Conservation (phyloP, 1,140 invertebrate genomes). For the Branchinecta lynchi region DNA sequence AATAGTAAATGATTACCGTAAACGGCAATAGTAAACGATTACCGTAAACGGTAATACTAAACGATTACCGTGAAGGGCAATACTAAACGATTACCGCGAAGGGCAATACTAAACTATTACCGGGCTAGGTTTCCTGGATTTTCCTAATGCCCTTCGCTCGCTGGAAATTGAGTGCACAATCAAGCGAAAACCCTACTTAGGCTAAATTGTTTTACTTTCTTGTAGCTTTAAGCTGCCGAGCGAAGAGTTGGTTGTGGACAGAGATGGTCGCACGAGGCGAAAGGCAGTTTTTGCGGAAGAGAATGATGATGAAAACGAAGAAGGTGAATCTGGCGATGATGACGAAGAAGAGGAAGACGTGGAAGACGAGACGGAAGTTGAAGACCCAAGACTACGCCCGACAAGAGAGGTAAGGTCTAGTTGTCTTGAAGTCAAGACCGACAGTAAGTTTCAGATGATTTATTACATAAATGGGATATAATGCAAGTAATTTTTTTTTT, state of each 20-base stretch:
- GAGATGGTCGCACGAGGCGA: slow-evolving; percentile 35
- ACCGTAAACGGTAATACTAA: too few relatives aligned
- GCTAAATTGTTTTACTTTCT: not conserved
- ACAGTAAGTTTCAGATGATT: too few relatives aligned
- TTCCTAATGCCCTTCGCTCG: not conserved
- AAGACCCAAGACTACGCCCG: slow-evolving; percentile 23
- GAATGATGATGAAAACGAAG: slow-evolving; percentile 26
- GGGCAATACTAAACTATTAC: not conserved
- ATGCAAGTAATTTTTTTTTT: too few relatives aligned
- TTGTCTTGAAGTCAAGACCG: too few relatives aligned
- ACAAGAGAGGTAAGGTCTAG: too few relatives aligned
- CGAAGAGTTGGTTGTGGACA: slow-evolving; percentile 20
- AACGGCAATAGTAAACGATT: too few relatives aligned
- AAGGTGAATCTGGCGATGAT: slow-evolving; percentile 28
- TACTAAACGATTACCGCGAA: too few relatives aligned
- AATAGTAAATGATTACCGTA: too few relatives aligned
- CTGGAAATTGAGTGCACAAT: not conserved
- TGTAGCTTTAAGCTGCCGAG: slow-evolving; percentile 12
- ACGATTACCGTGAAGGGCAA: too few relatives aligned
- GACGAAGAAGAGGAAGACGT: slow-evolving; percentile 33
- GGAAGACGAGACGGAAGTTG: slow-evolving; percentile 28
- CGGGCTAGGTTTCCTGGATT: too few relatives aligned
- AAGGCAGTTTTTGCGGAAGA: slow-evolving; percentile 38
- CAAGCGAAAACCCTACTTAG: too few relatives aligned
- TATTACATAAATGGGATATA: too few relatives aligned